A percentile compares a stretch with the other conserved stretches of the same genome.
phyloP scores from a whole-genome alignment of 2,888 invertebrate species.

The Miltochrista miniata region DNA sequence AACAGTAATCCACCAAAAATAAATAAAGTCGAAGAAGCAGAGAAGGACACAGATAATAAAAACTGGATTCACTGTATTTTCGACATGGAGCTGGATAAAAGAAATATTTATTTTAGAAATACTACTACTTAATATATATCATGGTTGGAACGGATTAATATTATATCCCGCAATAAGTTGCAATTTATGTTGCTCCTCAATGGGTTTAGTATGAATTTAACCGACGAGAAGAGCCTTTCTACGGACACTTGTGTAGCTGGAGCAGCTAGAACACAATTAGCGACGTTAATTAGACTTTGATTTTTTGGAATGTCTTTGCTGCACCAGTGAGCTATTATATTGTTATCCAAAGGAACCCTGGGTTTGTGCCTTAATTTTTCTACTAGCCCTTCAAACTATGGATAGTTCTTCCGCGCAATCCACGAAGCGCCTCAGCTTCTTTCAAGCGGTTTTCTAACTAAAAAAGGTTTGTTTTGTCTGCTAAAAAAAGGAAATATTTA shows the following conservation, averaged over 20 bases:
- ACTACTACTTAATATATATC: too few species aligned
- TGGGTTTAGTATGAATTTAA: too few species aligned
- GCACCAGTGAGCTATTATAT: background rate
- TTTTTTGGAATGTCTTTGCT: background rate
- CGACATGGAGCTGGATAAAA: background rate
- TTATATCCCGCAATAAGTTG: too few species aligned
- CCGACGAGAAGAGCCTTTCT: conserved; percentile 1
- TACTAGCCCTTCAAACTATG: too few species aligned
- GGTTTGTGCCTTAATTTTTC: background rate
- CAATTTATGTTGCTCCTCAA: too few species aligned
- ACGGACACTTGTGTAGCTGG: conserved; percentile 2
- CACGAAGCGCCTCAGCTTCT: too few species aligned
- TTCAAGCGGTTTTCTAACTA: too few species aligned
- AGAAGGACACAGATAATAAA: background rate
- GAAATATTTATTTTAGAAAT: background rate
- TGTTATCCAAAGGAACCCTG: background rate
- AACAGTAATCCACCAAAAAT: background rate
- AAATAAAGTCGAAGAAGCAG: background rate
- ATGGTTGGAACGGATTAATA: too few species aligned
- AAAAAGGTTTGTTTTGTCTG: too few species aligned
- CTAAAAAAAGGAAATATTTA: too few species aligned
- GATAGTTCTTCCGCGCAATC: too few species aligned
- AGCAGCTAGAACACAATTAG: conserved; percentile 4
- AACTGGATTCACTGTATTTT: background rate
- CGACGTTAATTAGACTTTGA: background rate